Conservation (phyloP, 2,888 invertebrate species). For the Stenurella melanura region DNA sequence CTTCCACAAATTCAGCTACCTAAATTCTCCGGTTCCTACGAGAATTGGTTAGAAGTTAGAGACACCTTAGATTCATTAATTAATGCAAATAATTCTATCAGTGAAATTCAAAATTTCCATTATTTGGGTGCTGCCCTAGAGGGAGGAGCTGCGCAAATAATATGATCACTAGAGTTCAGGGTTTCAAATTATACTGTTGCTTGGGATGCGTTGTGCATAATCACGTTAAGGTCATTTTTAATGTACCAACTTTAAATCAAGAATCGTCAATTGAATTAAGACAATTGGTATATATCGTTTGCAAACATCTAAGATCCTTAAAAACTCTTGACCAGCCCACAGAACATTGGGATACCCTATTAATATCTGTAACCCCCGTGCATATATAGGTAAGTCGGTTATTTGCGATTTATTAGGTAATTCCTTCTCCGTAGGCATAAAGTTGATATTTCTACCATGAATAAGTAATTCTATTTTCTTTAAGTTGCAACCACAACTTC, state of each 20-base stretch:
- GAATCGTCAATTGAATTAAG: neutral
- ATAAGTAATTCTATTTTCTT: too few relatives aligned
- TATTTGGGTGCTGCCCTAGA: neutral
- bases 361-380: too few relatives aligned
- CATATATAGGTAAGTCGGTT: too few relatives aligned
- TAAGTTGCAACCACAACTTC: too few relatives aligned
- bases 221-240: neutral
- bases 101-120: constrained; percentile 13
- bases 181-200: neutral
- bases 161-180: neutral
- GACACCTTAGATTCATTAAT: neutral
- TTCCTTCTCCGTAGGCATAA: too few relatives aligned
- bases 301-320: neutral
- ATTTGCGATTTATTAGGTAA: too few relatives aligned
- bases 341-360: too few relatives aligned
- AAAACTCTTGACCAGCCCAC: too few relatives aligned
- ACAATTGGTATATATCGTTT: neutral
- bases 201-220: neutral
- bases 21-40: neutral
- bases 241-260: neutral
- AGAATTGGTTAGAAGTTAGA: neutral
- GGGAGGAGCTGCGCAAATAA: too few relatives aligned
- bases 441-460: too few relatives aligned
- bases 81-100: constrained; percentile 1
- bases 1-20: neutral